phyloP scores from a whole-genome alignment of 2,113 vertebrate species.

The Litocranius walleri region DNA sequence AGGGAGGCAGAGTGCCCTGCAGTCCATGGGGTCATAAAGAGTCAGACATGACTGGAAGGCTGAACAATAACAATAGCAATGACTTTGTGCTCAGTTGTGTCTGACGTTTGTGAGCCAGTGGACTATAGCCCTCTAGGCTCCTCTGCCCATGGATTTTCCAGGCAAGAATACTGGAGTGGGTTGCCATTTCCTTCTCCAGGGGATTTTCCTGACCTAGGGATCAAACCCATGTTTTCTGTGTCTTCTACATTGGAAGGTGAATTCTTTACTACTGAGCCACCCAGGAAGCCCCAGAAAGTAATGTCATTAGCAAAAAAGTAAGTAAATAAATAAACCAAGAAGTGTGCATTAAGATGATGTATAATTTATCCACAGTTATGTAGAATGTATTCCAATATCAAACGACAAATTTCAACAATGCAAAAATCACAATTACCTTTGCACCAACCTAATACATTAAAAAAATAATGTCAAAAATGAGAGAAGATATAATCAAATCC shows the following conservation, averaged over 20 bases:
- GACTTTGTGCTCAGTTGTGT: not conserved
- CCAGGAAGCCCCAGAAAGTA: not conserved
- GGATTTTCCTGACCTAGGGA: not conserved
- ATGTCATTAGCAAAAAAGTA: not conserved
- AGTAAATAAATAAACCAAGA: not conserved
- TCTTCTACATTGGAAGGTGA: not conserved
- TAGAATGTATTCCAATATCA: not conserved
- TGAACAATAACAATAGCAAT: not conserved
- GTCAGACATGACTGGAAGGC: not conserved
- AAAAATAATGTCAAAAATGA: not conserved
- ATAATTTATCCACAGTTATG: not conserved
- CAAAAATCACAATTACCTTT: not conserved
- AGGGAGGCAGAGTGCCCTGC: not conserved
- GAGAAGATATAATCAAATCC: not conserved
- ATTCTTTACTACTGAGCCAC: not conserved
- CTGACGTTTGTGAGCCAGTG: not conserved
- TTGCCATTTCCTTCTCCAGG: not conserved
- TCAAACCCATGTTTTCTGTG: not conserved
- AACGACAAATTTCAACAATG: not conserved
- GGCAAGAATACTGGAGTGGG: not conserved
- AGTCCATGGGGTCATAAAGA: not conserved
- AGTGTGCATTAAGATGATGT: not conserved
- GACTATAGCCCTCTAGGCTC: not conserved
- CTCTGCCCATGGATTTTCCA: not conserved
- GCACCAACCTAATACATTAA: not conserved